Base-by-base conservation (phyloP, 2,888 invertebrate species). In the Cosmorhoe ocellata region DNA sequence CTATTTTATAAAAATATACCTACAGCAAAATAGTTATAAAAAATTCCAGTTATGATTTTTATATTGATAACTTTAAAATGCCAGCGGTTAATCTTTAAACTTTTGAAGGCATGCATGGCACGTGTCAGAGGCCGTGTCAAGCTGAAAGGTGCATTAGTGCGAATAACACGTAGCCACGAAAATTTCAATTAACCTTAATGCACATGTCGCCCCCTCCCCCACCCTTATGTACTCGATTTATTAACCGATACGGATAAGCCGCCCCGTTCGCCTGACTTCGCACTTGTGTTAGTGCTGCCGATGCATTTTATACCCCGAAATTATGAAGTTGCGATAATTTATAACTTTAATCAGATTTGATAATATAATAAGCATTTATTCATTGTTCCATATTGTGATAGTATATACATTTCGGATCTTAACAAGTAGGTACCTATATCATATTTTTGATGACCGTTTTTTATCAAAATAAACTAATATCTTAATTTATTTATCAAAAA, bases 161-260 rank as follows among this genome's bases (percentile, higher is more conserved):
- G 81, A 85, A 80, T 83, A 83, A 84, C 74, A 79, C 67, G 76
- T 84, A 80, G 70, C 79, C 79, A 78, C 83, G 73, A 84, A 86
- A 85, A 83, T 84, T 84, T 85, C 85, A 86, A 85, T 88, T 81
- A 84, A 81, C 51, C 77, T 83, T 77, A 82, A 83, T 84, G 82
- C 83, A 84, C 76, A 80, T 81, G 80, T 78, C 74, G 66, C 67
- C 51, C 61, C 55, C 53, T 52, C 45, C 54, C 51, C 58, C 58
- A 46, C 52, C 45, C 49, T 45, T 58, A 43, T 59, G 62, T 50
- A 58, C 68, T 66, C 78, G 76, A 84, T 84, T 80, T 79, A 81
- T 79, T 79, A 76, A 80, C 68, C 74, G 77, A 82, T 81, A 78
- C 50, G 63, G 63, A 71, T 79, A 71, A 78, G 71, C 74, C 71